phyloP scores from a whole-genome alignment of 2,888 invertebrate species.

The Tetropium fuscum region DNA sequence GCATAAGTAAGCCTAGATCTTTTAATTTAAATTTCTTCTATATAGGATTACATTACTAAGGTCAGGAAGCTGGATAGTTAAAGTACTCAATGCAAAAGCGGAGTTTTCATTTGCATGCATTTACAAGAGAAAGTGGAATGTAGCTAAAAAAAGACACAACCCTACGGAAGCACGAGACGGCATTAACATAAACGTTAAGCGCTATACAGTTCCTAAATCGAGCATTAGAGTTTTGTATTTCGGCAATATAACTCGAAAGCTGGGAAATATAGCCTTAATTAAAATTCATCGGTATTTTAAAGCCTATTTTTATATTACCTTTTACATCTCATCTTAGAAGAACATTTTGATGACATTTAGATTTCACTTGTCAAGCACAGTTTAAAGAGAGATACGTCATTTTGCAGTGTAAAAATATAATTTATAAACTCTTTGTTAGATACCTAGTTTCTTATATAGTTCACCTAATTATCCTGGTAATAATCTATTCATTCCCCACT shows the following conservation, averaged over 20 bases:
- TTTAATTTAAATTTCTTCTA: constrained; percentile 1
- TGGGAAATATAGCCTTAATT: constrained; percentile 46
- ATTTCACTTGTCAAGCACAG: background rate
- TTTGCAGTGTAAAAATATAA: too few relatives aligned
- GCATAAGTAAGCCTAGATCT: background rate
- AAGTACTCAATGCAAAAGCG: constrained; percentile 29
- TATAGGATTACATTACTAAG: background rate
- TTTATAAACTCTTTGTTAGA: too few relatives aligned
- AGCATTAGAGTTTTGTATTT: constrained; percentile 43
- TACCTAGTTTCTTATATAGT: too few relatives aligned
- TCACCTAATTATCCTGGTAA: too few relatives aligned
- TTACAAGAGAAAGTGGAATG: constrained; percentile 32
- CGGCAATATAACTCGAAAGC: constrained; percentile 45
- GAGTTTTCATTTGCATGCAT: constrained; percentile 36
- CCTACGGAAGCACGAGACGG: constrained; percentile 30
- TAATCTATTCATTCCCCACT: too few relatives aligned
- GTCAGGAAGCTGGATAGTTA: constrained; percentile 5
- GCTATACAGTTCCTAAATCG: constrained; percentile 43
- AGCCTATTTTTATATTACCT: constrained; percentile 12
- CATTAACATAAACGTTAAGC: constrained; percentile 46
- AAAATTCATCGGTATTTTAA: constrained; percentile 33
- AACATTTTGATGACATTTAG: background rate
- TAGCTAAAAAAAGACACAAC: constrained; percentile 31
- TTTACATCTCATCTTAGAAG: background rate
- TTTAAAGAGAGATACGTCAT: background rate